These are phyloP conservation scores for Rhabdomys pumilio DNA, from an alignment of 2,797 vertebrate species.

Conservation along the genomic window DNA sequence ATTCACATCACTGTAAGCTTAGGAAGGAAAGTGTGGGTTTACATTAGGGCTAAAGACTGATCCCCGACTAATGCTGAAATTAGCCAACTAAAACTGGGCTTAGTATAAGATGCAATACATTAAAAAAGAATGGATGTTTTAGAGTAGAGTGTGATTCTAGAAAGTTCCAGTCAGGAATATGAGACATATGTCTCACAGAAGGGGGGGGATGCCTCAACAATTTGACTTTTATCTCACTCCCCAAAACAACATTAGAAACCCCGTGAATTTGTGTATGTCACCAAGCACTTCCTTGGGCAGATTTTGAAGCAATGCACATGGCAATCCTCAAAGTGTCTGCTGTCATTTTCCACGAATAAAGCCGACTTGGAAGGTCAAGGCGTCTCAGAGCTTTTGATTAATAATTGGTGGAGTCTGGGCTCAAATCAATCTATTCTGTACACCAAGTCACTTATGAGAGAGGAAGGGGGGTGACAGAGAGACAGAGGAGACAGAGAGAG, in stretches of 20 bases:
- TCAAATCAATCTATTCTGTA: constrained; percentile 1
- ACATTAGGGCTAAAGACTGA: constrained; percentile 46
- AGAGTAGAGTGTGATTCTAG: neutral
- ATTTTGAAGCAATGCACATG: neutral
- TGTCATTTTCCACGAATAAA: neutral
- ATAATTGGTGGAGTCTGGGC: neutral
- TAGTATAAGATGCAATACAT: neutral
- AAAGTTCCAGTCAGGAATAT: neutral
- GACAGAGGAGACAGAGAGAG: neutral
- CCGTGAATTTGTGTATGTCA: neutral
- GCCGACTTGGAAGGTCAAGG: neutral
- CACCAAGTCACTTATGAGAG: neutral
- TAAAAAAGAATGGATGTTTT: neutral
- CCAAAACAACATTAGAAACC: neutral
- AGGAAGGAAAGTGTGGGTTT: constrained; percentile 25
- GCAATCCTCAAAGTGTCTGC: neutral
- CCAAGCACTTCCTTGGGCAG: neutral
- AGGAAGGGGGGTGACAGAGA: neutral
- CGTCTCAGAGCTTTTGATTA: constrained; percentile 1
- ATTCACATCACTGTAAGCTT: neutral
- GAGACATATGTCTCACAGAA: neutral
- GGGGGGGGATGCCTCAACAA: neutral
- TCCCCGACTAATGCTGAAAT: constrained; percentile 47
- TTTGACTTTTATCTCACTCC: neutral
- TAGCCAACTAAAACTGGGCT: constrained; percentile 18